Conservation (phyloP, 2,888 invertebrate genomes). For the Teinopalpus imperialis region DNA sequence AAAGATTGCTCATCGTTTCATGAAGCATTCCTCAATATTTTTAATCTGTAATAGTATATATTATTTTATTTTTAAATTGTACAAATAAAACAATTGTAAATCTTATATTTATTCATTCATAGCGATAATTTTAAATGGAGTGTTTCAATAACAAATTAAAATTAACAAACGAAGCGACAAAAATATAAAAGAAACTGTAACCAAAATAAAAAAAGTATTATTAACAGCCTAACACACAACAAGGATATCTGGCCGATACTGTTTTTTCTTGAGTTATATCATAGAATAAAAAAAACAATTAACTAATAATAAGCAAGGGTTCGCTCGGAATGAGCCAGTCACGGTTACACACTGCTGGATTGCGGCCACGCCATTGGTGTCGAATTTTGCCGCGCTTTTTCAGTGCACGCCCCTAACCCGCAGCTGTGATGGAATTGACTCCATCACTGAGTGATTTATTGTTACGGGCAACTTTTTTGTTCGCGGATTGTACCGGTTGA, state of each 20-base stretch:
- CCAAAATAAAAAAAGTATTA: constrained; percentile 11
- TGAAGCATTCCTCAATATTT: too few relatives aligned
- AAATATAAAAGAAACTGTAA: too few relatives aligned
- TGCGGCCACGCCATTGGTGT: constrained; percentile 69
- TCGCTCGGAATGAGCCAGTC: constrained; percentile 72
- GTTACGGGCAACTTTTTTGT: constrained; percentile 51
- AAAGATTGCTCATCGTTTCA: too few relatives aligned
- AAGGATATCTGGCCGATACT: constrained; percentile 30
- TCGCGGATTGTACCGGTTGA: constrained; percentile 54
- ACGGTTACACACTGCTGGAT: constrained; percentile 49
- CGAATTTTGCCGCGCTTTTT: constrained; percentile 76
- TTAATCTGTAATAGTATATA: too few relatives aligned
- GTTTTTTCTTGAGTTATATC: constrained; percentile 14
- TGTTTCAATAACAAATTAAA: too few relatives aligned
- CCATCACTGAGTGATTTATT: constrained; percentile 72
- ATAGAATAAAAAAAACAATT: constrained; percentile 35
- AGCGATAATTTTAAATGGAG: too few relatives aligned
- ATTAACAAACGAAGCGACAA: too few relatives aligned
- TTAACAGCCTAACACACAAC: too few relatives aligned
- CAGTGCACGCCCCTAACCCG: constrained; percentile 69
- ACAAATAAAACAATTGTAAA: too few relatives aligned
- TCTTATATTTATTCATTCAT: too few relatives aligned
- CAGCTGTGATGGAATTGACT: constrained; percentile 76
- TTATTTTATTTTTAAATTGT: too few relatives aligned
- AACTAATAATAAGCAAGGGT: constrained; percentile 63